Percentiles rank a stretch among this genome's conserved stretches.
Evolutionary conservation across 2,113 vertebrate species (phyloP).

Genomic region (Symphodus melops): DNA sequence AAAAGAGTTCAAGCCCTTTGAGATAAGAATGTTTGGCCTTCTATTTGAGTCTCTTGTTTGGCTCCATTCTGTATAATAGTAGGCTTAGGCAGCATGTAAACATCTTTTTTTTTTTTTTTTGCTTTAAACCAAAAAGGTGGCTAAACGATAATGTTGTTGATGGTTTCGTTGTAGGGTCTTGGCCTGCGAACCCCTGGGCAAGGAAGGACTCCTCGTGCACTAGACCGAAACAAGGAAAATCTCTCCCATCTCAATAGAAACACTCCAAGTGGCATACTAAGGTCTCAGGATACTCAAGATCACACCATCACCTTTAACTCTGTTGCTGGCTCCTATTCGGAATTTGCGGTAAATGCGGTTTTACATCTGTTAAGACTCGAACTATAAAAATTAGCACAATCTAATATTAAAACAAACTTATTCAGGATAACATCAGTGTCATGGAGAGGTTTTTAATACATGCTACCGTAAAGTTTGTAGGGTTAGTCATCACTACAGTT

Average conservation of each 20-base stretch:
- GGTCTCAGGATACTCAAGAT: slow-evolving; percentile 84
- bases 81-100: too few relatives aligned
- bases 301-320: slow-evolving; percentile 89
- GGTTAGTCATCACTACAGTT: background rate
- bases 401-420: too few relatives aligned
- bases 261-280: slow-evolving; percentile 86
- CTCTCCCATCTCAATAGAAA: slow-evolving; percentile 82
- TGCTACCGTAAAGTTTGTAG: background rate
- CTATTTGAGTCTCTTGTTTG: background rate
- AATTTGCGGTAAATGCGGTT: slow-evolving; percentile 94
- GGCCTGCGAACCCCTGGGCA: slow-evolving; percentile 75
- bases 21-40: background rate
- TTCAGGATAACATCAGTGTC: background rate
- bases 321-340: slow-evolving; percentile 93
- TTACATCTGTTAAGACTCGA: slow-evolving; percentile 55
- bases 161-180: slow-evolving; percentile 63
- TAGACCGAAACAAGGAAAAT: slow-evolving; percentile 93
- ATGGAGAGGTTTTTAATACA: background rate
- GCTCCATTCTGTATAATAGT: too few relatives aligned
- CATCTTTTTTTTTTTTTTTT: too few relatives aligned
- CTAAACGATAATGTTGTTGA: too few relatives aligned
- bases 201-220: slow-evolving; percentile 72
- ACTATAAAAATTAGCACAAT: background rate
- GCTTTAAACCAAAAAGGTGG: too few relatives aligned
- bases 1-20: too few relatives aligned